These are phyloP conservation scores for Lepidocolaptes lacrymiger DNA, from an alignment of 2,797 vertebrate species.

Conservation along the genomic window DNA sequence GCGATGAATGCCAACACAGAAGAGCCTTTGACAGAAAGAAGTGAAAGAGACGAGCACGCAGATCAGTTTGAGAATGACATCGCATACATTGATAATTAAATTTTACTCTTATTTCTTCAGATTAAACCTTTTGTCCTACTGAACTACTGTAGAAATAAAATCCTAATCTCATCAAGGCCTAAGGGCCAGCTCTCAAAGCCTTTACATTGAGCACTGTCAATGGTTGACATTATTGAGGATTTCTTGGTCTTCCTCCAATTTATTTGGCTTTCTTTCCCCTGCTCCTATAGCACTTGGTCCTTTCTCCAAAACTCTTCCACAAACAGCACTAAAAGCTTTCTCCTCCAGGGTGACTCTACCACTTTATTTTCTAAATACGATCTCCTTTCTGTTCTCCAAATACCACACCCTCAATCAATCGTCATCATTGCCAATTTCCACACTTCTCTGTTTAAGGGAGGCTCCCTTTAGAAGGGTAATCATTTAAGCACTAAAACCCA, in stretches of 20 bases:
- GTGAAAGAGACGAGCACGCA: not conserved
- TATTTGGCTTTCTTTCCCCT: not conserved
- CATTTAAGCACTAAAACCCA: not conserved
- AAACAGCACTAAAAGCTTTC: not conserved
- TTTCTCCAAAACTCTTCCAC: not conserved
- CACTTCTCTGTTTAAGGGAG: not conserved
- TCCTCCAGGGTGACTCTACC: not conserved
- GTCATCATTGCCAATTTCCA: not conserved
- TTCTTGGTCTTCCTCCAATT: not conserved
- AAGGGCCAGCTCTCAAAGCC: not conserved
- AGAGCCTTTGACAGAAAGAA: not conserved
- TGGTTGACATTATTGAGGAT: not conserved
- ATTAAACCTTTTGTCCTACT: not conserved
- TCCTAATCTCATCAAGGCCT: not conserved
- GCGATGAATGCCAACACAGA: not conserved
- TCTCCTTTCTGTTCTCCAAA: not conserved
- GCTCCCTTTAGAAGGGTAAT: not conserved
- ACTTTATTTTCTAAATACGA: not conserved
- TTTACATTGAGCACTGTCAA: not conserved
- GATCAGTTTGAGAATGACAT: not conserved
- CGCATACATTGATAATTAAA: constrained; percentile 30
- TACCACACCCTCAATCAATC: not conserved
- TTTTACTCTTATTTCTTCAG: not conserved
- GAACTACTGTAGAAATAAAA: not conserved
- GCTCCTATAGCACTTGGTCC: rapidly evolving